Conservation (phyloP, 2,888 invertebrate species). For the Ophraella communa region DNA sequence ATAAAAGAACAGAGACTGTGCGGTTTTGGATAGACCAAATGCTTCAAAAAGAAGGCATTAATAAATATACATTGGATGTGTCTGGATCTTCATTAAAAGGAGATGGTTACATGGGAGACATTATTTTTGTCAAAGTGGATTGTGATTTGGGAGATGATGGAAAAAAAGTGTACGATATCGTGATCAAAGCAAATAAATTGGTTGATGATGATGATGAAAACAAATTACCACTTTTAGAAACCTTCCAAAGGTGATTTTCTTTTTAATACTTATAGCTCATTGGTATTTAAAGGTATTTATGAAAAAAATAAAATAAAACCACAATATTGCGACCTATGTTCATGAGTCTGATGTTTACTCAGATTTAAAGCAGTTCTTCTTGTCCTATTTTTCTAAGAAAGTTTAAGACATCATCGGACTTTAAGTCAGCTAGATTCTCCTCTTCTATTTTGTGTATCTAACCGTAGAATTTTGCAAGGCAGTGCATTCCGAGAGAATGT, state of each 20-base stretch:
- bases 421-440: too few species aligned
- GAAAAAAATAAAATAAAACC: too few species aligned
- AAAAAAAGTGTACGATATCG: conserved; percentile 38
- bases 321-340: too few species aligned
- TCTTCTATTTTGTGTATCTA: too few species aligned
- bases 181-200: conserved; percentile 42
- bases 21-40: conserved; percentile 36
- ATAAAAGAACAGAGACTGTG: conserved; percentile 31
- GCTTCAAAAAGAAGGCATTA: conserved; percentile 34
- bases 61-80: conserved; percentile 34
- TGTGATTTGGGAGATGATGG: conserved; percentile 20
- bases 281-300: too few species aligned
- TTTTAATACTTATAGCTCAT: not conserved
- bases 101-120: conserved; percentile 46
- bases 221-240: conserved; percentile 39
- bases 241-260: conserved; percentile 34
- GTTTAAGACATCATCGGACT: too few species aligned
- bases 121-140: conserved; percentile 41
- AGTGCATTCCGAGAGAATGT: too few species aligned
- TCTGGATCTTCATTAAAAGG: conserved; percentile 43
- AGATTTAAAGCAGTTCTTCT: too few species aligned
- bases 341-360: too few species aligned
- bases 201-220: too few species aligned
- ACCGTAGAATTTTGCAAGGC: too few species aligned
- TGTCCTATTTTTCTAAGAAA: too few species aligned